Base-by-base conservation (phyloP, 2,888 invertebrate species). In the Sisyra nigra region DNA sequence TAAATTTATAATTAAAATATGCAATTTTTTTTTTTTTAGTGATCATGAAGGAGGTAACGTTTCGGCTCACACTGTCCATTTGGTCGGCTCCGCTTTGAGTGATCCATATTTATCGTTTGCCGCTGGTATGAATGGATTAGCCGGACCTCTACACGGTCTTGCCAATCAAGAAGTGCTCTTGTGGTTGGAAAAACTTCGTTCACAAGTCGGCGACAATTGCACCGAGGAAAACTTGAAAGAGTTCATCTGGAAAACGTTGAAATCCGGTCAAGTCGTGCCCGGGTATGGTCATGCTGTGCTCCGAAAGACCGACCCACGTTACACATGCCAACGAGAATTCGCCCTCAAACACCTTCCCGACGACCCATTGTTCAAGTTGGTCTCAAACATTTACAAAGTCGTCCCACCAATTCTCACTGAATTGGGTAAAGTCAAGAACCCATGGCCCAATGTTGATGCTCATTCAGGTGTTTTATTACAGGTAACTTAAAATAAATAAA, bases 361-460 rank as follows among this genome's bases (percentile, higher is more conserved):
- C 56, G 93, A 94, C 63, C 79, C 82, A 1, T 63, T 92, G 55
- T 93, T 93, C 74, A 84, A 87, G 72, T 69, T 94, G 55, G 93
- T 93, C 15, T 80, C 89, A 2, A 80, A 82, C 55, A 69, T 93
- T 6, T 94, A 88, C 76, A 88, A 92, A 64, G 76, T 93, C 41
- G 91, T 91, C 38, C 94, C 94, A 1, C 86, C 87, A 51, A 80
- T 94, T 57, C 80, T 94, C 36, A 73, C 84, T 53, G 89, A 91
- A 65, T 83, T 87, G 52, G 94, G 93, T 57, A 94, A 94, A 67
- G 92, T 92, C 46, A 88, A 92, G 75, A 94, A 94, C 74, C 94
- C 94, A 48, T 96, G 93, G 93, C 94, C 94, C 51, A 94, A 96
- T 62, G 94, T 96, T 53, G 94, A 96, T 67, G 92, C 94, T 15